Conservation (phyloP, 2,888 invertebrate species). For the Leistus spinibarbis region DNA sequence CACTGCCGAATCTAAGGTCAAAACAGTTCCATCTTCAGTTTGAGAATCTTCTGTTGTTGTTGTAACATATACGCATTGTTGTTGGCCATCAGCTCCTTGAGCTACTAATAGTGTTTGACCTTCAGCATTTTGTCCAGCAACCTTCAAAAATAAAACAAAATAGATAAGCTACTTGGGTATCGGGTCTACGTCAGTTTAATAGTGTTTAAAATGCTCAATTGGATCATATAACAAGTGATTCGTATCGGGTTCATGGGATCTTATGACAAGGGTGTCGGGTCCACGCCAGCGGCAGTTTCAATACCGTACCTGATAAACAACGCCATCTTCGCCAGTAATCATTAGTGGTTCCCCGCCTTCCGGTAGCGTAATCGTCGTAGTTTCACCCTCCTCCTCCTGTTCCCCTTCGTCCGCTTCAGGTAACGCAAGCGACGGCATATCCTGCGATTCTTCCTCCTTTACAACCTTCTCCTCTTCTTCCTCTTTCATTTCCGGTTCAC, state of each 20-base stretch:
- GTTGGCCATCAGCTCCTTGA: conserved; percentile 76
- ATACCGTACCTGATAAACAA: conserved; percentile 71
- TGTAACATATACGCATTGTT: conserved; percentile 71
- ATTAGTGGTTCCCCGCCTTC: conserved; percentile 68
- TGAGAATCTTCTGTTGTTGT: conserved; percentile 64
- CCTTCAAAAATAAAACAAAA: conserved; percentile 56
- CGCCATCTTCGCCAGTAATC: conserved; percentile 85
- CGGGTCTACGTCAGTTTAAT: no score
- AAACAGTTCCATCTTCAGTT: conserved; percentile 62
- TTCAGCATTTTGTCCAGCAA: conserved; percentile 79
- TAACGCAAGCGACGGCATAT: conserved; percentile 54
- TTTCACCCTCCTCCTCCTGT: conserved; percentile 44
- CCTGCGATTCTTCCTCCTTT: conserved; percentile 5
- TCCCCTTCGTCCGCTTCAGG: conserved; percentile 50
- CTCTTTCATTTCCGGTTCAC: conserved; percentile 50
- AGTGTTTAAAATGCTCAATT: no score
- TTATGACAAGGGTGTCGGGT: no score
- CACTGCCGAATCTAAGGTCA: conserved; percentile 44
- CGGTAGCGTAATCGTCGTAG: conserved; percentile 47
- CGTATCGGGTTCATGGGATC: no score
- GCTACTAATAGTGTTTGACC: conserved; percentile 78
- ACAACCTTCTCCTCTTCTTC: conserved; percentile 43
- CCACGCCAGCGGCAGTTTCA: no score
- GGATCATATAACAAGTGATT: no score
- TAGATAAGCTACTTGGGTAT: no score